These are phyloP conservation scores for Aurelia sp. DNA, from an alignment of 30 jellyfish, hydroid and myxozoan species.

Conservation along the genomic window DNA sequence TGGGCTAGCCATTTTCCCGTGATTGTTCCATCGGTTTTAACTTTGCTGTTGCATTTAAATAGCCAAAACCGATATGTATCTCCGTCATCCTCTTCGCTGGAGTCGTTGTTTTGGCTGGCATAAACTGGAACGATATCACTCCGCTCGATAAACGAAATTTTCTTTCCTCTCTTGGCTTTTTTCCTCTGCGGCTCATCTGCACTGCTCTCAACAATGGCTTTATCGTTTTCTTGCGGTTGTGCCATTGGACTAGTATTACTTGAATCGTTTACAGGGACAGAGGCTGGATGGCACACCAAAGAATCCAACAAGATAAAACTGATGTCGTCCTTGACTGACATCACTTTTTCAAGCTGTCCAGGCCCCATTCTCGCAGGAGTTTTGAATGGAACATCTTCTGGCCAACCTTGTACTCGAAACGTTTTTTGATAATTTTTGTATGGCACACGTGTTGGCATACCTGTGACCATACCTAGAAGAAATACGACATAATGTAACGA, in stretches of 20 bases:
- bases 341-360: slow-evolving; percentile 14
- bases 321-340: slow-evolving; percentile 28
- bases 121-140: slow-evolving; percentile 30
- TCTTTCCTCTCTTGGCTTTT: slow-evolving; percentile 15
- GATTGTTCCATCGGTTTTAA: slow-evolving; percentile 24
- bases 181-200: not conserved
- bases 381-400: slow-evolving; percentile 22
- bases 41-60: slow-evolving; percentile 21
- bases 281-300: slow-evolving; percentile 29
- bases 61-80: slow-evolving; percentile 30
- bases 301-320: not conserved
- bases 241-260: not conserved
- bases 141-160: not conserved
- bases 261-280: slow-evolving; percentile 1
- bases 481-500: not conserved
- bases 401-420: slow-evolving; percentile 34
- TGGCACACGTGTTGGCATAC: slow-evolving; percentile 23
- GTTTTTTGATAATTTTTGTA: slow-evolving; percentile 14
- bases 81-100: slow-evolving; percentile 17
- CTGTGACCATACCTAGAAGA: not conserved
- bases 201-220: not conserved
- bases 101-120: slow-evolving; percentile 2
- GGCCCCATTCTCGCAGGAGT: slow-evolving; percentile 52
- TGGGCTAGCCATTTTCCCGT: slow-evolving; percentile 50
- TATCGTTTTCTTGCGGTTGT: not conserved